These are phyloP conservation scores for Lordiphosa mommai DNA, from an alignment of 1,140 invertebrate species.

Conservation along the genomic window DNA sequence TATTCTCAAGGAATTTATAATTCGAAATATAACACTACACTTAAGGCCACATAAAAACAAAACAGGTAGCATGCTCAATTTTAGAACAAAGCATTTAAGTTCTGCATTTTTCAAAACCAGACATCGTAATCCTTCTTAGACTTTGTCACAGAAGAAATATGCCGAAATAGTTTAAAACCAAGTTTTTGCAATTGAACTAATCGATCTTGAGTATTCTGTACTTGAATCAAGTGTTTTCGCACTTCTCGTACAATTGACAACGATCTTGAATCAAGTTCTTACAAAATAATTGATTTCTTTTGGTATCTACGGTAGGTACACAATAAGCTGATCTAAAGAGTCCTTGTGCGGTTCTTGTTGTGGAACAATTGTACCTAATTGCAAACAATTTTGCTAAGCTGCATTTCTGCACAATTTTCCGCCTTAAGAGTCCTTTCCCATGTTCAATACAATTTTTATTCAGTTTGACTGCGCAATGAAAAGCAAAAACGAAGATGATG, in stretches of 20 bases:
- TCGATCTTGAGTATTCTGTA: too few relatives aligned
- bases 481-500: slow-evolving; percentile 11
- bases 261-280: background rate
- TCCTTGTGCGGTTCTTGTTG: slow-evolving; percentile 22
- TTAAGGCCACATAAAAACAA: background rate
- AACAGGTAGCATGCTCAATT: background rate
- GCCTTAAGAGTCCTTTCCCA: background rate
- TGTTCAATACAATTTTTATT: slow-evolving; percentile 38
- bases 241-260: too few relatives aligned
- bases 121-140: too few relatives aligned
- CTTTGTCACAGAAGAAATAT: too few relatives aligned
- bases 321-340: slow-evolving; percentile 8
- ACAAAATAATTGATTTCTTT: too few relatives aligned
- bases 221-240: too few relatives aligned
- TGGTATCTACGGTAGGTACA: too few relatives aligned
- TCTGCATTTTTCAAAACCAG: background rate
- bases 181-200: too few relatives aligned
- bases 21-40: too few relatives aligned
- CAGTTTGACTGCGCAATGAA: slow-evolving; percentile 14
- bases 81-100: background rate
- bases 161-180: too few relatives aligned
- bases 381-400: slow-evolving; percentile 15
- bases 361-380: slow-evolving; percentile 51
- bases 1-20: too few relatives aligned
- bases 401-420: slow-evolving; percentile 2